A percentile compares a stretch with the other conserved stretches of the same genome.
Conservation (phyloP, 2,888 invertebrate genomes). For the Pheosia tremula region DNA sequence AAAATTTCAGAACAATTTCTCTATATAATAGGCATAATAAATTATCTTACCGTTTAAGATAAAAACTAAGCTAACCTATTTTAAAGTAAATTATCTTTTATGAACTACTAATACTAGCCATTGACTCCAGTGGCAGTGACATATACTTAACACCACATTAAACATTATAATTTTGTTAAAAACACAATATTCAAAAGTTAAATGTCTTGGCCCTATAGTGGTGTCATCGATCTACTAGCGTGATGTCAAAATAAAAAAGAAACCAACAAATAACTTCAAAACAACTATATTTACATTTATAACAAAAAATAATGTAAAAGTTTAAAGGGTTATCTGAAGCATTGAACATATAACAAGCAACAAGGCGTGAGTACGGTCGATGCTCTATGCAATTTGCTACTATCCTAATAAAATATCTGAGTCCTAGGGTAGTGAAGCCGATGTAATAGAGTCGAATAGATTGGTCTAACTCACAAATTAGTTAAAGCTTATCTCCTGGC, state of each 20-base stretch:
- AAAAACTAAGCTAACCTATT: no score
- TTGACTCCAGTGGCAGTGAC: no score
- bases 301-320: slow-evolving; percentile 48
- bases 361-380: slow-evolving; percentile 14
- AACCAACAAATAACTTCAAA: slow-evolving; percentile 11
- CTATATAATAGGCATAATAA: no score
- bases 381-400: slow-evolving; percentile 20
- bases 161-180: no score
- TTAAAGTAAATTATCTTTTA: no score
- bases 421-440: slow-evolving; percentile 10
- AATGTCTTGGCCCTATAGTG: no score
- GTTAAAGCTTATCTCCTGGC: slow-evolving; percentile 45
- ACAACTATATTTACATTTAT: slow-evolving; percentile 13
- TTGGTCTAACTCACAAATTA: background rate
- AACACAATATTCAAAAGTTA: no score
- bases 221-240: no score
- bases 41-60: no score
- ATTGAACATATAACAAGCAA: slow-evolving; percentile 42
- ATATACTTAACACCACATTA: no score
- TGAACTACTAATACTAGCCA: no score
- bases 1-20: no score
- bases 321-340: slow-evolving; percentile 47
- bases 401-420: slow-evolving; percentile 30
- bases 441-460: background rate
- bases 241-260: slow-evolving; percentile 5